A percentile compares a stretch with the other conserved stretches of the same genome.
Conservation (phyloP, 2,113 vertebrate genomes). For the Psittacus erithacus region DNA sequence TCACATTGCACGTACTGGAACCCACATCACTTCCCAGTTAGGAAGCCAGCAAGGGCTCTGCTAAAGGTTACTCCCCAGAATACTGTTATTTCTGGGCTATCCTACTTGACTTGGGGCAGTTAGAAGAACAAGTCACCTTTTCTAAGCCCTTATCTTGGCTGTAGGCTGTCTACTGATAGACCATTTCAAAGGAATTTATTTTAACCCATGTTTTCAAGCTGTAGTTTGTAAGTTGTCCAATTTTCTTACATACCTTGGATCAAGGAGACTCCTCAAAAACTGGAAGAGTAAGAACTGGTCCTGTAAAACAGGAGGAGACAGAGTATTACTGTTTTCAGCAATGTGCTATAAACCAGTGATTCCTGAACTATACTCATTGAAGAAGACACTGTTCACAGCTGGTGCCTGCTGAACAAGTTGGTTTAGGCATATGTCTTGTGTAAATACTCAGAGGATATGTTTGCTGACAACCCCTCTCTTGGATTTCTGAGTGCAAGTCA, state of each 20-base stretch:
- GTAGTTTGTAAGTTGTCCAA: background rate
- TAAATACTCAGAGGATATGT: background rate
- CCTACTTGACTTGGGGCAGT: background rate
- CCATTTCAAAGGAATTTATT: background rate
- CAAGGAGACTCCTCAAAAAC: conserved; percentile 88
- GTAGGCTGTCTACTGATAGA: background rate
- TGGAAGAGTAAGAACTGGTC: conserved; percentile 85
- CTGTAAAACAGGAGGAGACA: conserved; percentile 62
- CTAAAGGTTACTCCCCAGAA: background rate
- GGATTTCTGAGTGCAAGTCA: background rate
- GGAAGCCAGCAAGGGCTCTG: background rate
- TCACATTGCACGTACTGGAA: background rate
- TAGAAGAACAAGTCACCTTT: background rate
- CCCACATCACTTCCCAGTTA: background rate
- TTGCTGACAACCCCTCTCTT: background rate
- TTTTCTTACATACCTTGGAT: conserved; percentile 83
- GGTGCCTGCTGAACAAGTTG: background rate
- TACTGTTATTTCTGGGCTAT: background rate
- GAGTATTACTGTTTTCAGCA: background rate
- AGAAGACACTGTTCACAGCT: background rate
- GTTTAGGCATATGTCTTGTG: background rate
- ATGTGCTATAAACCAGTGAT: background rate
- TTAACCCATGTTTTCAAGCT: background rate
- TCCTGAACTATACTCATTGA: background rate
- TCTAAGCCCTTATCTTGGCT: background rate